A percentile compares a stretch with the other conserved stretches of the same genome.
Conservation (phyloP, 2,113 vertebrate genomes). For the Petromus typicus region DNA sequence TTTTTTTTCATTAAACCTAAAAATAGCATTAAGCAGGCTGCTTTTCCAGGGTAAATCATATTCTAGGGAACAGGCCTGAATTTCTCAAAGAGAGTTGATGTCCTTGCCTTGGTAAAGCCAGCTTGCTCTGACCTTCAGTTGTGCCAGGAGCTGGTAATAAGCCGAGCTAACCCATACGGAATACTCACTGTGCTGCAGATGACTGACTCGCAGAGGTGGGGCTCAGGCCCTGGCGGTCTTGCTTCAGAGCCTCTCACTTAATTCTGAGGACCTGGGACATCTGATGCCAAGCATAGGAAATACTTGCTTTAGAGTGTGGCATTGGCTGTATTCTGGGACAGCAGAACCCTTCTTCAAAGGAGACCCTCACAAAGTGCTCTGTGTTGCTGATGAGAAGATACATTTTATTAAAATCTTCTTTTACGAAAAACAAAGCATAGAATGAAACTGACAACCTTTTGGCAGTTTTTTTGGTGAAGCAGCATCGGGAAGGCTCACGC, state of each 20-base stretch:
- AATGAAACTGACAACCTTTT: not conserved
- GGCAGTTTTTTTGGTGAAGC: not conserved
- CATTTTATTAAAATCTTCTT: not conserved
- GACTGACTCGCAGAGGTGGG: not conserved
- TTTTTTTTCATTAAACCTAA: constrained; percentile 76
- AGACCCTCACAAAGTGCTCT: too few relatives aligned
- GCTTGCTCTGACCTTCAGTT: not conserved
- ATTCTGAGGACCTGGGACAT: not conserved
- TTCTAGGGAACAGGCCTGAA: constrained; percentile 23
- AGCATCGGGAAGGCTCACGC: not conserved
- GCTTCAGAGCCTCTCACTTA: not conserved
- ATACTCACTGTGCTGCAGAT: fast-evolving
- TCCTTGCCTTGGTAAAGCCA: not conserved
- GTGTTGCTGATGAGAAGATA: not conserved
- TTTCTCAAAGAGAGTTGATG: constrained; percentile 20
- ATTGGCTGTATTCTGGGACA: not conserved
- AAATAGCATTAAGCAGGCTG: constrained; percentile 58
- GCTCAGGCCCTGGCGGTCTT: not conserved
- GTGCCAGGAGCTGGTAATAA: not conserved
- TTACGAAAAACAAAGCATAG: not conserved
- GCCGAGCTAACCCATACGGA: not conserved
- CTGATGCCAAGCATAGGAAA: not conserved
- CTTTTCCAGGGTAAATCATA: constrained; percentile 48
- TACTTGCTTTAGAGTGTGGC: not conserved
- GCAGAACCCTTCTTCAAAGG: not conserved